Evolutionary conservation across 2,113 vertebrate species (phyloP).

Genomic region (Sphaerodactylus townsendi): DNA sequence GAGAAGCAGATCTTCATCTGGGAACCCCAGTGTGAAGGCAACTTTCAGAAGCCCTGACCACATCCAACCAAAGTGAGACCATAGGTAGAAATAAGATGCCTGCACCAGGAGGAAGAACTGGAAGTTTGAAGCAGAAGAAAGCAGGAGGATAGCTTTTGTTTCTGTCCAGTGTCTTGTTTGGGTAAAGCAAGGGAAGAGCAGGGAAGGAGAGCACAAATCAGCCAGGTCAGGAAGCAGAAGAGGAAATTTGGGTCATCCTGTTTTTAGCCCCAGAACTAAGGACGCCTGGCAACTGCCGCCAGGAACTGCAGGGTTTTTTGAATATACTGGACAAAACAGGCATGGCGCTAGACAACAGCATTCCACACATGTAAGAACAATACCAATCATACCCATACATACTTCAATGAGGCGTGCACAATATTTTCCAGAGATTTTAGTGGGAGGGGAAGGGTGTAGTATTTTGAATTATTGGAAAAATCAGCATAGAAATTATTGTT

Average conservation of each 20-base stretch:
- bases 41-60: background rate
- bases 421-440: background rate
- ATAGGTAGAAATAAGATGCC: background rate
- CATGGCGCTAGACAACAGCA: background rate
- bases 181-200: slow-evolving; percentile 50
- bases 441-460: background rate
- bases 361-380: background rate
- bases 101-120: background rate
- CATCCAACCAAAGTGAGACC: background rate
- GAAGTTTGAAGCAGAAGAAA: background rate
- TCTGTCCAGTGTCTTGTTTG: background rate
- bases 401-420: background rate
- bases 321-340: background rate
- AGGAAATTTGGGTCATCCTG: slow-evolving; percentile 5
- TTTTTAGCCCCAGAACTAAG: background rate
- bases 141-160: background rate
- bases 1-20: background rate
- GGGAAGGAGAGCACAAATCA: slow-evolving; percentile 20
- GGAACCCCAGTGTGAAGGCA: background rate
- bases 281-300: background rate
- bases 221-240: slow-evolving; percentile 10
- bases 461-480: background rate
- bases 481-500: background rate
- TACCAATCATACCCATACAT: background rate
- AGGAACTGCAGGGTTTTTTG: background rate